Base-by-base conservation (phyloP, 2,888 invertebrate species). In the Cantharis flavilabris region DNA sequence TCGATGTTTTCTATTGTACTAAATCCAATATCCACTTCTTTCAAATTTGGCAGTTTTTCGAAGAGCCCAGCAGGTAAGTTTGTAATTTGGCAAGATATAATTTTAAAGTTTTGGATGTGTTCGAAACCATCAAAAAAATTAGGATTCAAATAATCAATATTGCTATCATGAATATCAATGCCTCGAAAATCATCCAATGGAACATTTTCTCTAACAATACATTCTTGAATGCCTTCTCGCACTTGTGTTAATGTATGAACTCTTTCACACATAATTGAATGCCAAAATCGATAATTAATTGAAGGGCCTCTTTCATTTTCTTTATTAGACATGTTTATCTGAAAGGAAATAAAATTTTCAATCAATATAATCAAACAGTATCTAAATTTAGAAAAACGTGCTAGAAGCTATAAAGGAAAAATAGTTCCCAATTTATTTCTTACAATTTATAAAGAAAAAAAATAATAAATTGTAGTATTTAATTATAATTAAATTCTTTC, bases 1-100 rank as follows among this genome's bases (percentile, higher is more conserved):
- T 75, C 62, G 3, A 77, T 65, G 33, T 69, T 64, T 1, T 63
- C 33, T 10, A 77, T 69, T 13, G 62, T 62, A 26, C 77, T 14
- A 14, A 70, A 74, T n/a, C 70, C 64, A 63, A 74, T 70, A 28
- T 74, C 23, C 3, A 62, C 7, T 69, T 69, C 30, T 5, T 9
- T 11, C n/a, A 69, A 16, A 30, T 30, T 69, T 7, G n/a, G 28
- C 9, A 75, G 14, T 18, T 65, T 70, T 49, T 33, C 64, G 10
- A 75, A 75, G 1, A 63, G 14, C 1, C 67, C 18, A n/a, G 26
- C 63, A 33, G 75, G 71, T 64, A 75, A 23, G 3, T 23, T 7
- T 0, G 33, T 33, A n/a, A 75, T 65, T 16, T 63, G 71, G 14
- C 26, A 18, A 0, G 62, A 70, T 14, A 67, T 65, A n/a, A 75